Evolutionary conservation across 2,888 invertebrate species (phyloP), one percentile per base, ranked within the genome.

Genomic region (Drosophila aldrichi): DNA sequence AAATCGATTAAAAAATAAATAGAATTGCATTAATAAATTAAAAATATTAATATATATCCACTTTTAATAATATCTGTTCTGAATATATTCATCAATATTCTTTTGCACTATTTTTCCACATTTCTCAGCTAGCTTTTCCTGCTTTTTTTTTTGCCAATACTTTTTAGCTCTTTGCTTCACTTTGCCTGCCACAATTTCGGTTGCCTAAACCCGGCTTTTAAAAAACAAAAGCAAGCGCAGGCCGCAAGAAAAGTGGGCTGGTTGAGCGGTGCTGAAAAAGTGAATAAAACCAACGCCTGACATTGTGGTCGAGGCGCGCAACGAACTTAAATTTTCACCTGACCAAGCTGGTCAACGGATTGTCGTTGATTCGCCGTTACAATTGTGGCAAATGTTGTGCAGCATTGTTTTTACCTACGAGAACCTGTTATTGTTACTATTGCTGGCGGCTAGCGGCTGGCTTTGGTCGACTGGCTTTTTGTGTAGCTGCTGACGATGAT

Each of bases 261-360:
- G n/a, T 10, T 52, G 20, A 2, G 9, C 9, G 25, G 16, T 16
- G 46, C 10, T n/a, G 9, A 29, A 20, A 14, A 59, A 40, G 36
- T 32, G 65, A 40, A 58, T 25, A 52, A 41, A 64, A n/a, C n/a
- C n/a, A n/a, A 18, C 22, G 16, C 43, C n/a, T 56, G 48, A 41
- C 49, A 43, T 59, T 74, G 73, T 57, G 18, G 32, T 38, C 46
- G 40, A 44, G 44, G 44, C 25, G 57, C 40, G 58, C 48, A 55
- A 72, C 22, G 34, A 55, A 55, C 70, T 79, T 68, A 76, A 79
- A 79, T 79, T 79, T 79, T 73, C 64, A 74, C 79, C 79, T 73
- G 76, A 55, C 65, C 77, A 63, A 59, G 41, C 63, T 48, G 79
- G 71, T 74, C 79, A 75, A 72, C 60, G 79, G 63, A 10, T 72